phyloP scores from a whole-genome alignment of 1,140 invertebrate genomes.

The Coenobita brevimanus region DNA sequence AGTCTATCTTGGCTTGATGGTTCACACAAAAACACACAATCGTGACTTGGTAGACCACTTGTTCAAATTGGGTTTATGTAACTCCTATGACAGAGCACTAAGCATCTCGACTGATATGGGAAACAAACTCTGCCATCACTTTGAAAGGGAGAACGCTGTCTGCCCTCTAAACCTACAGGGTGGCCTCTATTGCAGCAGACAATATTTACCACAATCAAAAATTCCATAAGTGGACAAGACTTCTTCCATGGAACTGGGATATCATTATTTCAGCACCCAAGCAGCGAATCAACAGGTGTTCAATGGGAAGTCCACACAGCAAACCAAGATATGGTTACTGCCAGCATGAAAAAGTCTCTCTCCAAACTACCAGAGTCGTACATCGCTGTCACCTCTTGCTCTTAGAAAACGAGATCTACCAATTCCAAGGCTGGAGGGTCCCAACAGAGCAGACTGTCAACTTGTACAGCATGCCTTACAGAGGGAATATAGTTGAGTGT shows the following conservation, averaged over 20 bases:
- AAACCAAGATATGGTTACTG: slow-evolving; percentile 5
- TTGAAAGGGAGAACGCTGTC: slow-evolving; percentile 26
- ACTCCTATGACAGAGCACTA: slow-evolving; percentile 19
- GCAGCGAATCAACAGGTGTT: not conserved
- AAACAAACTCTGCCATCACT: not conserved
- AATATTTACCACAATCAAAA: no score
- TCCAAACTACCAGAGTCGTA: not conserved
- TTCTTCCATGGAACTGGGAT: slow-evolving; percentile 10
- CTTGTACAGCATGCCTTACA: slow-evolving; percentile 19
- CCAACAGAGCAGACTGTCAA: not conserved
- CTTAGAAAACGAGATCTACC: slow-evolving; percentile 2
- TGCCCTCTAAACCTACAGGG: slow-evolving; percentile 26
- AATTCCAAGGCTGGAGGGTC: slow-evolving; percentile 22
- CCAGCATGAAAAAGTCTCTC: slow-evolving; percentile 11
- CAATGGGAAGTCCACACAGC: slow-evolving; percentile 13
- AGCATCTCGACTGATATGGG: slow-evolving; percentile 18
- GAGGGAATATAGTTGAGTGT: slow-evolving; percentile 24
- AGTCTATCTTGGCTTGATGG: slow-evolving; percentile 11
- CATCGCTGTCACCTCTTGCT: slow-evolving; percentile 34
- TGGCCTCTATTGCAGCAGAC: slow-evolving; percentile 19
- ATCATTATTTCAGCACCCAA: slow-evolving; percentile 10
- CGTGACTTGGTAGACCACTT: slow-evolving; percentile 11
- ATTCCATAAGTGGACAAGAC: slow-evolving; percentile 11
- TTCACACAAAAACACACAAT: slow-evolving; percentile 26
- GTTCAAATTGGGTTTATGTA: slow-evolving; percentile 2